These are phyloP conservation scores for Ecliptopera silaceata DNA, from an alignment of 2,888 invertebrate species.

Conservation along the genomic window DNA sequence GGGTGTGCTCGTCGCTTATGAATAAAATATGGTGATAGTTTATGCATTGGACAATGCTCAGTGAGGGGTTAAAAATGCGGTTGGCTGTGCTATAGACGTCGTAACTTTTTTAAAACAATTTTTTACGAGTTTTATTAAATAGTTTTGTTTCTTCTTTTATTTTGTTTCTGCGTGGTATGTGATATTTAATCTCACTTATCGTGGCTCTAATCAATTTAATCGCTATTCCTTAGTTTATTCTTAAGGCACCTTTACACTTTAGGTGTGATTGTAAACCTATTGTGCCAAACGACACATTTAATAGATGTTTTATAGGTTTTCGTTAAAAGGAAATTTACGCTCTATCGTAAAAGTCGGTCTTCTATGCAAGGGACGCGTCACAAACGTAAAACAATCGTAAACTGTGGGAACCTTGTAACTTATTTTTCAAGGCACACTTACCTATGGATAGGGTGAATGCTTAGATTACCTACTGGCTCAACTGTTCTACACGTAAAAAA, in stretches of 20 bases:
- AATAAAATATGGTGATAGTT: slow-evolving; percentile 69
- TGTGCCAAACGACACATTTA: slow-evolving; percentile 9
- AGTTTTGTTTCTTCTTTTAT: not conserved
- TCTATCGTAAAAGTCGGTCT: slow-evolving; percentile 44
- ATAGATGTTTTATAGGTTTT: slow-evolving; percentile 36
- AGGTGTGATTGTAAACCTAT: not conserved
- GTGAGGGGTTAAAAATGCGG: slow-evolving; percentile 64
- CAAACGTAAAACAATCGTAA: slow-evolving; percentile 45
- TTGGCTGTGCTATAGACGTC: slow-evolving; percentile 24
- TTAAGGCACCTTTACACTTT: not conserved
- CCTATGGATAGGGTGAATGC: not conserved
- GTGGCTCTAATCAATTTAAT: not conserved
- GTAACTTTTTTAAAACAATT: slow-evolving; percentile 8
- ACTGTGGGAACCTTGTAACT: slow-evolving; percentile 19
- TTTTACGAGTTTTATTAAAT: slow-evolving; percentile 1
- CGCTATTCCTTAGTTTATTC: not conserved
- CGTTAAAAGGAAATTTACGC: slow-evolving; percentile 41
- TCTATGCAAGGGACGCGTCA: slow-evolving; percentile 26
- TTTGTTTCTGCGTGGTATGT: no score
- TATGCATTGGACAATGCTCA: slow-evolving; percentile 49
- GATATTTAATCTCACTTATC: not conserved
- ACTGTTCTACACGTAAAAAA: not conserved
- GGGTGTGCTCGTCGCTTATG: slow-evolving; percentile 61
- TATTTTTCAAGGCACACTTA: not conserved
- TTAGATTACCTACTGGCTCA: not conserved